Base-by-base conservation (phyloP, 2,113 vertebrate genomes). In the Gnathonemus longibarbis region DNA sequence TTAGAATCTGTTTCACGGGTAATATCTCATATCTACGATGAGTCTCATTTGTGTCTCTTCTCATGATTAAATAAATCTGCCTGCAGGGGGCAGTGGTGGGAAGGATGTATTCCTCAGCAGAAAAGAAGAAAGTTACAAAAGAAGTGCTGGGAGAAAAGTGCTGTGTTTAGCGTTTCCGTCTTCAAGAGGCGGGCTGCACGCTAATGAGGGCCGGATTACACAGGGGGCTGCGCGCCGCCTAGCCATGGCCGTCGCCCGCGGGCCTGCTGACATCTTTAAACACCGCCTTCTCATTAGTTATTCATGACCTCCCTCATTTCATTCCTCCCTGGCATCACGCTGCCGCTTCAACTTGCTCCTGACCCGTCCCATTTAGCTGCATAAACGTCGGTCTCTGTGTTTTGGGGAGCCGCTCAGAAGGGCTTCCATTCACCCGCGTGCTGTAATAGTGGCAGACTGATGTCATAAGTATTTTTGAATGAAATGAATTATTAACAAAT, bases 191-290 rank as follows among this genome's bases (percentile, higher is more conserved):
- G 87, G 49, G 70, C 90, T 70, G 90, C 93, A 93, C 94, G 94
- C 94, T 96, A 96, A 94, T 92, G 92, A 94, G 94, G 90, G 93
- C 10, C 27, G 91, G 91, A 90, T 88, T 91, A 90, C 90, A 91
- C 84, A 88, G 90, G 62, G 19, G 90, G 92, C 91, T 90, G 88
- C 3, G n/a, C 91, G 93, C 90, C 91, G 84, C 80, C 93, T 90
- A 0, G 17, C 92, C 24, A n/a, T 91, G 91, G 89, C 90, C 87
- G 87, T 90, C 91, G 92, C 93, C 91, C 0, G 15, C 92, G 93
- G 93, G 93, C 91, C 93, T 95, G 94, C 94, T 95, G 95, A 95
- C 94, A 94, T 90, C 88, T 92, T 80, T 91, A 93, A 93, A 93
- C 91, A 91, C 92, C 91, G 92, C 92, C 91, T 77, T 90, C 89